Evolutionary conservation across 1,140 invertebrate species (phyloP), one percentile per base, ranked within the genome.

Genomic region (Cephus cinctus): DNA sequence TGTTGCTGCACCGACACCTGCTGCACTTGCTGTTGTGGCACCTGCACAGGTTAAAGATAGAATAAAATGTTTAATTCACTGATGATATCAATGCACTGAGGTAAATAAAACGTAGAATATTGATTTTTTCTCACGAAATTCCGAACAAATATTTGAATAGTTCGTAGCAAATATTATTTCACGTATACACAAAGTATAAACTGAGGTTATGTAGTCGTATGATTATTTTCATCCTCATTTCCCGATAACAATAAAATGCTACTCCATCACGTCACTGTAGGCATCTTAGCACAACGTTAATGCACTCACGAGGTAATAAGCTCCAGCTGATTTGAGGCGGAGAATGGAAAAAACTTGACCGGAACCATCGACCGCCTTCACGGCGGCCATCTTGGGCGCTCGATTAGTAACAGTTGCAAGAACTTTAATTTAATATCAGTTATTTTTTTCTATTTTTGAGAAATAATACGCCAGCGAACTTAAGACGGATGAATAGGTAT

Each of bases 21-120:
- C 27, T 70, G 72, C 1, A 71, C 69, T 47, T 73, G 72, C 42
- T 73, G 72, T 22, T 77, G 73, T 1, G 74, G 56, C 9, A 77
- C 67, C 72, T 76, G 38, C 12, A 58, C 48, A 53, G 6, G 30
- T 15, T 14, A 43, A 47, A 30, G 16, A 8, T 21, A 23, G 16
- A n/a, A 12, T 23, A 8, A 22, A 41, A 23, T 41, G 3, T 8
- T 23, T 8, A 11, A 41, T n/a, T 23, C 4, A 41, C 5, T 5
- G n/a, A n/a, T n/a, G n/a, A n/a, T n/a, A n/a, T n/a, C n/a, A n/a
- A n/a, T n/a, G n/a, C n/a, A n/a, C n/a, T n/a, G n/a, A n/a, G n/a
- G n/a, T n/a, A n/a, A n/a, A n/a, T n/a, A n/a, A n/a, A n/a, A n/a
- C n/a, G n/a, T n/a, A n/a, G n/a, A n/a, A n/a, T n/a, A n/a, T n/a